phyloP scores from a whole-genome alignment of 2,113 vertebrate species.

The Sarotherodon lohbergeri region DNA sequence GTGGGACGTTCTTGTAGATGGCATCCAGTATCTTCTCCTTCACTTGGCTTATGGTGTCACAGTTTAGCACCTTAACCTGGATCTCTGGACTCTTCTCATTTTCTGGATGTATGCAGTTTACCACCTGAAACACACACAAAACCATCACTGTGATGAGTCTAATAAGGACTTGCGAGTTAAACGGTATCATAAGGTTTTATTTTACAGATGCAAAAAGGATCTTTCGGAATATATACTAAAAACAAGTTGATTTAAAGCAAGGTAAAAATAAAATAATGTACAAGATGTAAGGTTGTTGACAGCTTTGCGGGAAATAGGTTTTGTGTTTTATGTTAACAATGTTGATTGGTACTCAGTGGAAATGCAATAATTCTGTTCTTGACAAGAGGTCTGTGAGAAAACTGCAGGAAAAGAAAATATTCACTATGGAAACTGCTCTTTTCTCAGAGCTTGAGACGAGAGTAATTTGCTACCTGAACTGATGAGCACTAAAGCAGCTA shows the following conservation, averaged over 20 bases:
- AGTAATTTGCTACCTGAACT: slow-evolving; percentile 21
- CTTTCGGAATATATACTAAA: neutral
- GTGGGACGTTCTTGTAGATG: slow-evolving; percentile 97
- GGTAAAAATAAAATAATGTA: neutral
- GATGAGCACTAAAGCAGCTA: slow-evolving; percentile 36
- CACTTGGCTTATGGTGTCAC: slow-evolving; percentile 95
- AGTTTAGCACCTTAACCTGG: slow-evolving; percentile 94
- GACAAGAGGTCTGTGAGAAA: neutral
- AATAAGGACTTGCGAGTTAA: neutral
- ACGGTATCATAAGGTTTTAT: neutral
- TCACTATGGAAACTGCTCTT: slow-evolving; percentile 12
- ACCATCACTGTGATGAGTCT: neutral
- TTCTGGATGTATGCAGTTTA: slow-evolving; percentile 95
- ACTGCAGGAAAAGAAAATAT: neutral
- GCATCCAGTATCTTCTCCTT: slow-evolving; percentile 98
- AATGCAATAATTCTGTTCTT: neutral
- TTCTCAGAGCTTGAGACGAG: neutral
- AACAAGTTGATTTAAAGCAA: neutral
- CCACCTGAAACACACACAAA: slow-evolving; percentile 74
- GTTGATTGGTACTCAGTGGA: slow-evolving; percentile 2
- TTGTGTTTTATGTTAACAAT: neutral
- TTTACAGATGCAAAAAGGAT: neutral
- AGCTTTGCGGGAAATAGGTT: neutral
- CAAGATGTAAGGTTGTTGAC: neutral
- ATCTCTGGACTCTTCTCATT: slow-evolving; percentile 92